phyloP scores from a whole-genome alignment of 2,797 vertebrate genomes.

The Alcedo quadribrachys region DNA sequence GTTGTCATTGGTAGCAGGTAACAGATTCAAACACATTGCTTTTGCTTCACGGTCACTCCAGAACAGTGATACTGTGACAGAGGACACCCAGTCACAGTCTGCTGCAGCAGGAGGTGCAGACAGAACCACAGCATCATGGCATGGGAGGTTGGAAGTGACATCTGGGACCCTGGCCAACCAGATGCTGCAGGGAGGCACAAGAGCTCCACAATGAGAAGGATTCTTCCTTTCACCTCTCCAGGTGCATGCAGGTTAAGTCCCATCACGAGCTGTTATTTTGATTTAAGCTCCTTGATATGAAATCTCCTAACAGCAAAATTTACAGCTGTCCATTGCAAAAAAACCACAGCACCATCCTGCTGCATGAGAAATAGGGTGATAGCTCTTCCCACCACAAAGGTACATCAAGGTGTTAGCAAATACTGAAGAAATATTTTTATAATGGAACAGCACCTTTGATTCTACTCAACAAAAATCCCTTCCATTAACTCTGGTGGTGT shows the following conservation, averaged over 20 bases:
- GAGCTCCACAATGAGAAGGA: too few species aligned
- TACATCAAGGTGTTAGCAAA: background rate
- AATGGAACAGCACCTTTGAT: background rate
- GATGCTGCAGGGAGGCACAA: too few species aligned
- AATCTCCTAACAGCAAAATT: background rate
- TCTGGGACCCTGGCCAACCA: background rate
- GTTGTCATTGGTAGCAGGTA: accelerated
- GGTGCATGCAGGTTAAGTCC: too few species aligned
- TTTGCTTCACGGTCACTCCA: background rate
- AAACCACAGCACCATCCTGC: accelerated
- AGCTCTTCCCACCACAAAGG: background rate
- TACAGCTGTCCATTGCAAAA: background rate
- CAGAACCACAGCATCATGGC: background rate
- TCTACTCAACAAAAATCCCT: background rate
- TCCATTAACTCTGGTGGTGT: accelerated
- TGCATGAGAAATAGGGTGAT: background rate
- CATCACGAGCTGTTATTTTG: too few species aligned
- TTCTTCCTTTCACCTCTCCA: too few species aligned
- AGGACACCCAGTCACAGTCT: background rate
- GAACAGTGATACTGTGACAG: background rate
- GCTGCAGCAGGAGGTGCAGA: background rate
- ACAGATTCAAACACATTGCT: background rate
- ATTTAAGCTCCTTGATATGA: too few species aligned
- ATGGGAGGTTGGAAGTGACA: background rate
- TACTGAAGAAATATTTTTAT: background rate